A percentile compares a stretch with the other conserved stretches of the same genome.
Conservation (phyloP, 1,140 invertebrate species). For the Formica selysi region DNA sequence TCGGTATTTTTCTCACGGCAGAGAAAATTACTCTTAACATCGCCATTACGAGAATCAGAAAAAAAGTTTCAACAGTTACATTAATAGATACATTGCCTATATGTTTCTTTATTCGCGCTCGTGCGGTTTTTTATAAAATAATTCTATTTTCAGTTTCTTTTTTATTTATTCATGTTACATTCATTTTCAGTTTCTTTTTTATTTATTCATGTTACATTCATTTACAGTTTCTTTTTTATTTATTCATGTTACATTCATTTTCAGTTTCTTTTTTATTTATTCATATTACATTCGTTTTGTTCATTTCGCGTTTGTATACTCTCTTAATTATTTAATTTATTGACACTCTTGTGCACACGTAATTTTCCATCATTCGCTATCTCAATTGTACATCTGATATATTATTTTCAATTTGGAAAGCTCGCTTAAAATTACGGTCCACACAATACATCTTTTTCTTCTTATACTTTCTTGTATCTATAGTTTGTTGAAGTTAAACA, state of each 20-base stretch:
- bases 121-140: not conserved
- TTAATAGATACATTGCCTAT: not conserved
- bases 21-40: not conserved
- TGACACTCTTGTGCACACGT: not conserved
- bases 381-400: not conserved
- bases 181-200: not conserved
- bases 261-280: no score
- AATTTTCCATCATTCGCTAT: conserved; percentile 6
- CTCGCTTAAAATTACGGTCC: not conserved
- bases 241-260: not conserved
- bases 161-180: not conserved
- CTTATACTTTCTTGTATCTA: not conserved
- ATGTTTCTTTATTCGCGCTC: not conserved
- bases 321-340: not conserved
- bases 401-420: conserved; percentile 14
- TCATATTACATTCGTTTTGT: no score
- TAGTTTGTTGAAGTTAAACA: conserved; percentile 1
- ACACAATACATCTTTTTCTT: not conserved
- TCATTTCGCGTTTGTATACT: not conserved
- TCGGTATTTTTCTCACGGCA: not conserved
- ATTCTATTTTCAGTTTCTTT: not conserved
- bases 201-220: no score
- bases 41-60: not conserved
- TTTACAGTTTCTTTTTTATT: not conserved
- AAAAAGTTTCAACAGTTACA: not conserved